Conservation (phyloP, 2,888 invertebrate species). For the Anorthoa munda region DNA sequence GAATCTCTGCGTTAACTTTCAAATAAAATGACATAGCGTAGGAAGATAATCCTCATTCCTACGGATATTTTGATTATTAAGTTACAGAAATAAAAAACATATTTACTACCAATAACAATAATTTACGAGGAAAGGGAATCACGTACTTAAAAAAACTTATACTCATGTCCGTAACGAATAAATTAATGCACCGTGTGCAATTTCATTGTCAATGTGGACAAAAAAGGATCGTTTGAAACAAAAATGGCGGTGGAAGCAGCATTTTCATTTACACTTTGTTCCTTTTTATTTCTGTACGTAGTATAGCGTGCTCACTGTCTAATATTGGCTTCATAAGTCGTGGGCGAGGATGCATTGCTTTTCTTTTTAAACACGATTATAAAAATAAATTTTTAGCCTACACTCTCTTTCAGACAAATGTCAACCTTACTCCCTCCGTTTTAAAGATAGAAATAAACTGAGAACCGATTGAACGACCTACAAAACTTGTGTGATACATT, state of each 20-base stretch:
- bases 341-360: slow-evolving; percentile 77
- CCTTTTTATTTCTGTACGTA: slow-evolving; percentile 69
- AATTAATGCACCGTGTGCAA: slow-evolving; percentile 40
- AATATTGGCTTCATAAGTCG: slow-evolving; percentile 72
- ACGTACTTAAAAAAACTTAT: slow-evolving; percentile 1
- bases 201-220: slow-evolving; percentile 22
- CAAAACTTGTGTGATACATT: slow-evolving; percentile 53
- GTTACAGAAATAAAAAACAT: slow-evolving; percentile 24
- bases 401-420: slow-evolving; percentile 46
- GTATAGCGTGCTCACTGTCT: slow-evolving; percentile 69
- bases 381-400: slow-evolving; percentile 66
- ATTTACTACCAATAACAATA: slow-evolving; percentile 16
- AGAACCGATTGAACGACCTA: slow-evolving; percentile 48
- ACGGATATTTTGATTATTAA: slow-evolving; percentile 8
- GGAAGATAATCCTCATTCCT: slow-evolving; percentile 13
- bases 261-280: slow-evolving; percentile 64
- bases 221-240: slow-evolving; percentile 44
- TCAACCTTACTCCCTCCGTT: slow-evolving; percentile 45
- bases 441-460: slow-evolving; percentile 25
- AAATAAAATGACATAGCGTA: slow-evolving; percentile 14
- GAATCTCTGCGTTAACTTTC: not conserved
- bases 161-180: not conserved
- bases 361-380: slow-evolving; percentile 73
- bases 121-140: not conserved
- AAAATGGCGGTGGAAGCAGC: slow-evolving; percentile 28